Base-by-base conservation (phyloP, 1,140 invertebrate genomes). In the Hyles euphorbiae region DNA sequence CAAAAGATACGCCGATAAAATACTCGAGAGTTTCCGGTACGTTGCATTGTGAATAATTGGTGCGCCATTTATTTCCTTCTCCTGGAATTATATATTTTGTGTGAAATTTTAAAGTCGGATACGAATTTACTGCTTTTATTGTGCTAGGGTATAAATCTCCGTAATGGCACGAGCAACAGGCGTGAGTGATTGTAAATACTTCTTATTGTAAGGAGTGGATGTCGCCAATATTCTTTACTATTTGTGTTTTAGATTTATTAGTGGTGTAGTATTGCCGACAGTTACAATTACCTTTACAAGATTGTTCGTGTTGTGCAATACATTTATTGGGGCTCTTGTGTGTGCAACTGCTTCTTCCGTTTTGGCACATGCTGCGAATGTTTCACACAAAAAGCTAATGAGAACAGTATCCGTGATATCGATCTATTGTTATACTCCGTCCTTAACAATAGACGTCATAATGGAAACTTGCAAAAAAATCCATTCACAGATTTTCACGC, bases 11-110 rank as follows among this genome's bases (percentile, higher is more conserved):
- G 69, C 62, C 74, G 72, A 74, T 82, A 81, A 83, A 80, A 78
- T 81, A 80, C 81, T 85, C 67, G 70, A 83, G 78, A 76, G 76
- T 80, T 88, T 88, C 85, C 85, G 85, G 85, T 74, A 72, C 69
- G 74, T 34, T 71, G 76, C 70, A 56, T 68, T 65, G 66, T 76
- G 65, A 74, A 84, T 83, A 81, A 83, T 87, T 76, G 78, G 72
- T 71, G 63, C 62, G 74, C 75, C 72, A 83, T 86, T 82, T 85
- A 83, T 79, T 84, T 86, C 81, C 76, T 80, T 81, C 69, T 71
- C 71, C 62, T 56, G 58, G 70, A 78, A 82, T 78, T 61, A 67
- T 53, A 65, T 52, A 60, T 76, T 72, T 79, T 80, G 74, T 78
- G 66, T 77, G 60, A 69, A 77, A 74, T 81, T 81, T 65, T 81